These are phyloP conservation scores for Hyles euphorbiae DNA, from an alignment of 1,140 invertebrate genomes.

Conservation along the genomic window DNA sequence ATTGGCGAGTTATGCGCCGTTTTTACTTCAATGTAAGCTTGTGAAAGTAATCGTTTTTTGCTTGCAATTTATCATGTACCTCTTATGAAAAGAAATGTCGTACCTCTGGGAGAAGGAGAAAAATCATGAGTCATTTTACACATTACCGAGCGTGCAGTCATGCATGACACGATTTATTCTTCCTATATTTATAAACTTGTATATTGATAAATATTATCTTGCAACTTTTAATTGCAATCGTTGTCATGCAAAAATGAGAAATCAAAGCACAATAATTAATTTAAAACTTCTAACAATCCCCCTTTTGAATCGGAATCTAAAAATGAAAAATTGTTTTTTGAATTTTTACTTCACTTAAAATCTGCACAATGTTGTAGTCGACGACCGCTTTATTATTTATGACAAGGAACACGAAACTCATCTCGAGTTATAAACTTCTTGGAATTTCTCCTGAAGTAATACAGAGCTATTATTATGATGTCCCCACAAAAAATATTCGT, in stretches of 20 bases:
- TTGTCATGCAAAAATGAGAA: too few relatives aligned
- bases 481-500: slow-evolving; percentile 72
- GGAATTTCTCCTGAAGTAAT: slow-evolving; percentile 75
- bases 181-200: too few relatives aligned
- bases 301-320: slow-evolving; percentile 48
- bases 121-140: slow-evolving; percentile 48
- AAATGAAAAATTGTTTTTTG: slow-evolving; percentile 67
- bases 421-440: slow-evolving; percentile 76
- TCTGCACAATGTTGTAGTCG: slow-evolving; percentile 71
- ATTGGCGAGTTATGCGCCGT: slow-evolving; percentile 16
- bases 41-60: not conserved
- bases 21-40: not conserved
- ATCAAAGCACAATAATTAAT: slow-evolving; percentile 11
- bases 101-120: slow-evolving; percentile 19
- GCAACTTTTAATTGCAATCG: too few relatives aligned
- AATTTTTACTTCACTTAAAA: slow-evolving; percentile 74
- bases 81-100: slow-evolving; percentile 38
- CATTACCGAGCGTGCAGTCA: slow-evolving; percentile 32
- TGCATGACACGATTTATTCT: too few relatives aligned
- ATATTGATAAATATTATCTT: too few relatives aligned
- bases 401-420: slow-evolving; percentile 75
- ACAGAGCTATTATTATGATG: slow-evolving; percentile 75
- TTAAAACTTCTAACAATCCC: slow-evolving; percentile 53
- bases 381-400: slow-evolving; percentile 75
- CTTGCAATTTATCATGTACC: slow-evolving; percentile 45